These are phyloP conservation scores for Sceliomorpha sp. DNA, from an alignment of 2,888 invertebrate species.

Conservation along the genomic window DNA sequence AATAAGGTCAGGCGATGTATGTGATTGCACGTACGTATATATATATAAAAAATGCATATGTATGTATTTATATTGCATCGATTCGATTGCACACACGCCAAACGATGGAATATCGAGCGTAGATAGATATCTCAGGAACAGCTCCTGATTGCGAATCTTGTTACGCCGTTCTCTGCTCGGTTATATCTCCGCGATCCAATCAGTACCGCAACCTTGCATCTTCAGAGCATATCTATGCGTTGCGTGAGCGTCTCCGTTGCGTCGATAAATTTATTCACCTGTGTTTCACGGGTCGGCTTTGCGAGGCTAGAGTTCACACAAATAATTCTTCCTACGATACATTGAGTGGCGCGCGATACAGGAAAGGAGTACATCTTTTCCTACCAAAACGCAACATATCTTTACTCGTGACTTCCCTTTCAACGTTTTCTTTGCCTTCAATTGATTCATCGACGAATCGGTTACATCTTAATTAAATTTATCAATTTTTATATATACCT, in stretches of 20 bases:
- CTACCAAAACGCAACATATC: slow-evolving; percentile 2
- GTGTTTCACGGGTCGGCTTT: slow-evolving; percentile 56
- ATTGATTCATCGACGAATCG: too few species aligned
- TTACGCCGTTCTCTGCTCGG: slow-evolving; percentile 56
- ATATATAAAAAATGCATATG: slow-evolving; percentile 26
- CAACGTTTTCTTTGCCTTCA: too few species aligned
- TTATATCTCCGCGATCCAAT: slow-evolving; percentile 61
- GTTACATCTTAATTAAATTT: too few species aligned
- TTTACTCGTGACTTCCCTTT: too few species aligned
- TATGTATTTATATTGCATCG: slow-evolving; percentile 42
- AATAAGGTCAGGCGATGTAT: too few species aligned
- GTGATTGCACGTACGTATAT: too few species aligned
- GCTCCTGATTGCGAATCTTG: slow-evolving; percentile 65
- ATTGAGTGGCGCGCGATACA: slow-evolving; percentile 47
- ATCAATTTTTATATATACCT: too few species aligned
- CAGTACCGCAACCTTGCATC: slow-evolving; percentile 56
- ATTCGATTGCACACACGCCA: slow-evolving; percentile 39
- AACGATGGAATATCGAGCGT: slow-evolving; percentile 60
- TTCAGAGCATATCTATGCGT: slow-evolving; percentile 45
- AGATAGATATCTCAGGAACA: slow-evolving; percentile 60
- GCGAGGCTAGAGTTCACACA: slow-evolving; percentile 54
- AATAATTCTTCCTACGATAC: slow-evolving; percentile 59
- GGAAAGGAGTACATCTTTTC: slow-evolving; percentile 24
- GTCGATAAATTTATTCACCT: slow-evolving; percentile 64
- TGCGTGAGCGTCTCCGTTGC: slow-evolving; percentile 50